These are phyloP conservation scores for Ptiloglossa arizonensis DNA, from an alignment of 1,140 invertebrate species.

Conservation along the genomic window DNA sequence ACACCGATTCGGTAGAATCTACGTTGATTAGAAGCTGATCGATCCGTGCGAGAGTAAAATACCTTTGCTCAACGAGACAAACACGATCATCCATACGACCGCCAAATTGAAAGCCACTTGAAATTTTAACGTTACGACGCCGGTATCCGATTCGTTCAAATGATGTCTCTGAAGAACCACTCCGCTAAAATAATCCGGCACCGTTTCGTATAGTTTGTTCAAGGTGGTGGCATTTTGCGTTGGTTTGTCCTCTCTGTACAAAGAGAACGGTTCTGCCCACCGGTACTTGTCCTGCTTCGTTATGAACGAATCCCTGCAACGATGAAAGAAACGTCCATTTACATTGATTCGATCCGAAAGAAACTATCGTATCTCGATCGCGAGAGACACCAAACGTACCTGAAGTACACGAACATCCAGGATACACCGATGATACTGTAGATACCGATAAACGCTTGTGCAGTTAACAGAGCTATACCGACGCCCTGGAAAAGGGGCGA, in stretches of 20 bases:
- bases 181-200: slow-evolving; percentile 92
- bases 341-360: too few relatives aligned
- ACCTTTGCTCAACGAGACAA: slow-evolving; percentile 94
- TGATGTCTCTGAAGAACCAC: slow-evolving; percentile 89
- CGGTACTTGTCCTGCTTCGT: slow-evolving; percentile 90
- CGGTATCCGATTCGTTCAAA: slow-evolving; percentile 83
- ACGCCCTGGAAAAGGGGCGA: slow-evolving; percentile 95
- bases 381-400: slow-evolving; percentile 55
- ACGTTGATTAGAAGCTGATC: neutral
- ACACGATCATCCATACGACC: slow-evolving; percentile 94
- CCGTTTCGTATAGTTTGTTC: slow-evolving; percentile 88
- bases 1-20: neutral
- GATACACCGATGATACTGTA: slow-evolving; percentile 93
- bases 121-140: slow-evolving; percentile 88
- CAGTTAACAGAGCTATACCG: slow-evolving; percentile 90
- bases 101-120: slow-evolving; percentile 94
- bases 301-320: slow-evolving; percentile 90
- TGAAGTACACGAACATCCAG: slow-evolving; percentile 94
- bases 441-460: slow-evolving; percentile 91
- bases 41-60: neutral
- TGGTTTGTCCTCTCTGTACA: slow-evolving; percentile 84
- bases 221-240: slow-evolving; percentile 77
- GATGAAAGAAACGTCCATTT: neutral
- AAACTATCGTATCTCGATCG: too few relatives aligned
- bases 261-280: slow-evolving; percentile 89